Evolutionary conservation across 2,113 vertebrate species (phyloP), one percentile per base, ranked within the genome.

Genomic region (Ochotona princeps): DNA sequence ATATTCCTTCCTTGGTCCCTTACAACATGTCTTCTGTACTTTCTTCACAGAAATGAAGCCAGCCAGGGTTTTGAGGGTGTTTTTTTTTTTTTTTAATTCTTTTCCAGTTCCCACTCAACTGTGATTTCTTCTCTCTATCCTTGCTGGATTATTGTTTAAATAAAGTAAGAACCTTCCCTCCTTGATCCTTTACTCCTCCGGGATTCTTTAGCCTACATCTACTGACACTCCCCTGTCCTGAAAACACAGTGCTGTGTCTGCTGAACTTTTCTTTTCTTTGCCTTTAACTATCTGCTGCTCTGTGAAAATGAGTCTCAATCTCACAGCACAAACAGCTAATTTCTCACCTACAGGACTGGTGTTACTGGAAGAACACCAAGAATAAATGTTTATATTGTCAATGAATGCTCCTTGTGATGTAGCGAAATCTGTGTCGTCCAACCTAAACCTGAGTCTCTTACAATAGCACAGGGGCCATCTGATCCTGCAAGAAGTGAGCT

Each of bases 271-370:
- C 63, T 57, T n/a, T 91, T 60, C 20, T 70, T 89, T 32, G 63
- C 28, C 44, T 80, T 91, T 83, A 79, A 75, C 76, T 74, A 88
- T 63, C 65, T 73, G 4, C 85, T 76, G 4, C 85, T 76, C 35
- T 67, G 47, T n/a, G 47, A 83, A 94, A 91, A 84, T 18, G 47
- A 8, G 44, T 94, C 72, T 94, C 91, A 74, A 54, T 85, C 75
- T 90, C 72, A 81, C 5, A 51, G 44, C 21, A 85, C 51, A 72
- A 54, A 21, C 72, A 86, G 20, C 54, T 87, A 73, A 90, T 61
- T 84, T 32, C 88, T 92, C 30, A 89, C 51, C 38, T 79, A 63
- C 26, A 73, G 65, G 75, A 49, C 57, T 92, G 54, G 57, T 49
- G 54, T 84, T 83, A 79, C 35, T 38, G 47, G 38, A 54, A 91